Percentiles rank a stretch among this genome's conserved stretches.
Conservation (phyloP, 2,797 vertebrate genomes). For the Harpagifer antarcticus region DNA sequence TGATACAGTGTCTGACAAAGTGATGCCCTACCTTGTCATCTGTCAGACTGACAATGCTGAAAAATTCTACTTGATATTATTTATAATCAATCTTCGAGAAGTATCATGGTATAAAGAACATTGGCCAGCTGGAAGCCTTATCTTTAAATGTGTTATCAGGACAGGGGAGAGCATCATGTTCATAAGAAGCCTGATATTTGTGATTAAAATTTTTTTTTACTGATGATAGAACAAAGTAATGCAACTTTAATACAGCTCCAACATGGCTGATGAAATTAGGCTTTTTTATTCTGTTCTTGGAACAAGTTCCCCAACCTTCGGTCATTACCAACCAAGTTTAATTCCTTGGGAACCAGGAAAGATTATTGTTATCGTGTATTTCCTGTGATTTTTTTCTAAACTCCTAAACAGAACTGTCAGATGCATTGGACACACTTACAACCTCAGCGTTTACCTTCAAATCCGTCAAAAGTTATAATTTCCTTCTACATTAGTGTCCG, state of each 20-base stretch:
- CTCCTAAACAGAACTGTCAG: constrained; percentile 1
- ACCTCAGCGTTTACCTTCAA: background rate
- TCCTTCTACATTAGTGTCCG: background rate
- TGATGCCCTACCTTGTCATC: constrained; percentile 34
- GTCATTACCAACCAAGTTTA: background rate
- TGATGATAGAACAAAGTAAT: background rate
- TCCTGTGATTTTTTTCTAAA: background rate
- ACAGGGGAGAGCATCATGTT: background rate
- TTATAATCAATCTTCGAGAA: constrained; percentile 27
- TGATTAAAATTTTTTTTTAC: background rate
- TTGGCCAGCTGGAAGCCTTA: constrained; percentile 7
- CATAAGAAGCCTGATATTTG: background rate
- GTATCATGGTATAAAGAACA: background rate
- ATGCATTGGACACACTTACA: background rate
- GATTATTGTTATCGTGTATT: background rate
- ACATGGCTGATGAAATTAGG: background rate
- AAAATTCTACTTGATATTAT: constrained; percentile 26
- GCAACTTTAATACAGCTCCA: background rate
- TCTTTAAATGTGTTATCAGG: constrained; percentile 2
- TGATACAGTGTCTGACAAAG: constrained; percentile 45
- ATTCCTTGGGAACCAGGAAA: background rate
- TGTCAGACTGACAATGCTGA: constrained; percentile 20
- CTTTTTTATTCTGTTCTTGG: background rate
- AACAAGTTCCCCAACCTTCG: background rate
- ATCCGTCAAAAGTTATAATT: constrained; percentile 6